Evolutionary conservation across 2,888 invertebrate genomes (phyloP).

Genomic region (Agrochola lota): DNA sequence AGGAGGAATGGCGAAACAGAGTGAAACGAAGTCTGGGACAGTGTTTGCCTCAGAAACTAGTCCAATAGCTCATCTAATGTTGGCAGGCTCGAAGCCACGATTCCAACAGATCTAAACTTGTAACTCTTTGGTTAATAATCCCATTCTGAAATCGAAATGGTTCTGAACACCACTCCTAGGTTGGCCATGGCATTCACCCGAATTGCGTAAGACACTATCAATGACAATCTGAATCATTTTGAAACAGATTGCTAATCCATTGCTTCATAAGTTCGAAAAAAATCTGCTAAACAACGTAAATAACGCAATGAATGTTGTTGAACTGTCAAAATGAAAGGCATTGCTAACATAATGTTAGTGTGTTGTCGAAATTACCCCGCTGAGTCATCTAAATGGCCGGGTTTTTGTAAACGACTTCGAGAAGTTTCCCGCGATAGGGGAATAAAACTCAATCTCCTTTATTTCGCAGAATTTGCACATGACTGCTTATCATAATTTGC

Average conservation of each 20-base stretch:
- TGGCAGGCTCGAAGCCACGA: too few relatives aligned
- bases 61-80: neutral
- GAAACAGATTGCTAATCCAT: too few relatives aligned
- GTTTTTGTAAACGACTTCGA: neutral
- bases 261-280: too few relatives aligned
- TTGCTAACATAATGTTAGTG: too few relatives aligned
- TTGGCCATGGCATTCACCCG: too few relatives aligned
- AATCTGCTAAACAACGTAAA: too few relatives aligned
- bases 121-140: neutral
- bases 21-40: neutral
- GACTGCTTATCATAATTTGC: constrained; percentile 34
- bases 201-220: too few relatives aligned
- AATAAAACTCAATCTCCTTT: constrained; percentile 8
- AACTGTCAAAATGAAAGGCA: too few relatives aligned
- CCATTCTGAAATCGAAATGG: neutral
- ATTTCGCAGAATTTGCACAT: constrained; percentile 21
- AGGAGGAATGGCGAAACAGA: neutral
- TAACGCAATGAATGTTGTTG: too few relatives aligned
- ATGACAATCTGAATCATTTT: too few relatives aligned
- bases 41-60: neutral
- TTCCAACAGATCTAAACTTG: too few relatives aligned
- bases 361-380: too few relatives aligned
- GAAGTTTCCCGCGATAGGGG: neutral
- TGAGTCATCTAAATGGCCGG: neutral
- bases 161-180: neutral